Base-by-base conservation (phyloP, 2,888 invertebrate species). In the Scaptomyza caliginosa region DNA sequence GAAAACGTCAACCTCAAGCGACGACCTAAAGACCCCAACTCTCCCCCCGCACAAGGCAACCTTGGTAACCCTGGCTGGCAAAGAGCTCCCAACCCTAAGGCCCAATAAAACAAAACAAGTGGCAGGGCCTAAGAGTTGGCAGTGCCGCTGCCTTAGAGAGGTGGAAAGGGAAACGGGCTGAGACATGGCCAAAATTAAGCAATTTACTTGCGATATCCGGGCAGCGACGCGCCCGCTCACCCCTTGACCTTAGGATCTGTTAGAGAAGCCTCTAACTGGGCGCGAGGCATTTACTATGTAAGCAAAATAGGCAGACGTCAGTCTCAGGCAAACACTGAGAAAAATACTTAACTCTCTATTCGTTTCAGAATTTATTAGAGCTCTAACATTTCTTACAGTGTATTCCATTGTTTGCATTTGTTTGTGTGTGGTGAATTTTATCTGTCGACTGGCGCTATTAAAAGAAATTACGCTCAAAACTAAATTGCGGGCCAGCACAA, bases 381-480 rank as follows among this genome's bases (percentile, higher is more conserved):
- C 17, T 2, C n/a, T 13, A 2, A 13, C 10, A 23, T 32, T 46
- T 10, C 4, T 4, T 21, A 4, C 49, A 52, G 62, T 70, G 67
- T 56, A 11, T 13, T 40, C 30, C 48, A 54, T 43, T 48, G 50
- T 64, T 21, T 21, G 32, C 30, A 4, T 10, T 32, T 46, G 46
- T 10, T 30, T 46, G 55, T 36, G 56, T 60, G 59, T 75, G 76
- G 77, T 76, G 75, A 74, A 82, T 84, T 79, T 86, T 88, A 90
- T 89, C 88, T 88, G 83, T 81, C 87, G 83, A 83, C 84, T 82
- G 82, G 65, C 69, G 85, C 90, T 86, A 90, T 89, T 89, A 90
- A 90, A 90, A 89, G 90, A 89, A 90, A 90, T 90, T 89, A 88
- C 89, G 84, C 85, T 90, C 84, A 88, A 88, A 90, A 90, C 88